Conservation (phyloP, 1,140 invertebrate species). For the Aphidius ervi region DNA sequence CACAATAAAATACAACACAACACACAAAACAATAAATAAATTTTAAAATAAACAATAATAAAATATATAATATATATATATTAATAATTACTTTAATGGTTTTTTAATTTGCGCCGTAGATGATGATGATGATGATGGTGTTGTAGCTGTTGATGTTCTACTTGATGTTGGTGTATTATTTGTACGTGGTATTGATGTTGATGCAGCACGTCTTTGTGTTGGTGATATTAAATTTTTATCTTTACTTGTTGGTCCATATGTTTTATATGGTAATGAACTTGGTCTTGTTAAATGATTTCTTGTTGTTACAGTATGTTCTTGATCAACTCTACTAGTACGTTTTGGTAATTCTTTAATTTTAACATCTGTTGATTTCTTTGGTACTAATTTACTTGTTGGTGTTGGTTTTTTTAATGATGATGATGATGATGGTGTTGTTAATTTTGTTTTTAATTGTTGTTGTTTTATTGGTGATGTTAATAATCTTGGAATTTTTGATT, state of each 20-base stretch:
- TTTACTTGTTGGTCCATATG: conserved; percentile 48
- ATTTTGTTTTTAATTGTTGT: conserved; percentile 37
- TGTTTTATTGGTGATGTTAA: conserved; percentile 62
- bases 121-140: neutral
- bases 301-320: conserved; percentile 42
- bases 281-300: conserved; percentile 52
- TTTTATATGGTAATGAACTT: conserved; percentile 63
- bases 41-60: too few relatives aligned
- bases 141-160: conserved; percentile 46
- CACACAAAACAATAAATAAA: too few relatives aligned
- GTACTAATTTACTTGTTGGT: conserved; percentile 23
- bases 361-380: conserved; percentile 32
- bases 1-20: too few relatives aligned
- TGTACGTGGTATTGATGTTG: conserved; percentile 52
- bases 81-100: too few relatives aligned
- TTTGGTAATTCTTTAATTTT: conserved; percentile 37
- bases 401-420: conserved; percentile 43
- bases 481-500: conserved; percentile 69
- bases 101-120: too few relatives aligned
- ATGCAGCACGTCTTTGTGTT: conserved; percentile 58
- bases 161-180: too few relatives aligned
- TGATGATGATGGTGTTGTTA: conserved; percentile 38
- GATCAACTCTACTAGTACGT: conserved; percentile 60
- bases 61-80: too few relatives aligned
- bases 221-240: conserved; percentile 52